phyloP scores from a whole-genome alignment of 2,113 vertebrate genomes.

The Ginglymostoma cirratum region DNA sequence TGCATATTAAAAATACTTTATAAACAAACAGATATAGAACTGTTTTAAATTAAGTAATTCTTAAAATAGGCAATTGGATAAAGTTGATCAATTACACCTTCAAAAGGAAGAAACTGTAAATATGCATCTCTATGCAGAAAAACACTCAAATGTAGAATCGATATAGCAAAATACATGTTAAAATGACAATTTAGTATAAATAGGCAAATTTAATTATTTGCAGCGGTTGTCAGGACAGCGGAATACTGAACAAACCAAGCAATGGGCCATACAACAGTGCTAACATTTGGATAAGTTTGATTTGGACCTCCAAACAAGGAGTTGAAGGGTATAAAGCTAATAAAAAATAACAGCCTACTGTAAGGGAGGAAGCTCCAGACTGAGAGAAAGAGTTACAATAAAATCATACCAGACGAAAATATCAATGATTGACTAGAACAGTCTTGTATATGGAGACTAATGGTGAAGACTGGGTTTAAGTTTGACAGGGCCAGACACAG shows the following conservation, averaged over 20 bases:
- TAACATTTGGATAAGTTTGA: not conserved
- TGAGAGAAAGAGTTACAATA: not conserved
- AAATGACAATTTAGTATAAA: not conserved
- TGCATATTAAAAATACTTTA: not conserved
- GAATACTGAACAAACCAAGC: not conserved
- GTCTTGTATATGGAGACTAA: not conserved
- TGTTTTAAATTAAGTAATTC: no score
- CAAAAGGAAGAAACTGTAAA: not conserved
- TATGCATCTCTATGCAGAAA: not conserved
- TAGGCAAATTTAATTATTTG: not conserved
- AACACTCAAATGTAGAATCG: not conserved
- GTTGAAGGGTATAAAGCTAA: not conserved
- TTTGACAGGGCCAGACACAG: not conserved
- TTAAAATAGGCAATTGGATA: not conserved
- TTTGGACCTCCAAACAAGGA: not conserved
- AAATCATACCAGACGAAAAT: not conserved
- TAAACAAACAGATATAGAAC: not conserved
- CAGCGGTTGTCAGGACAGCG: not conserved
- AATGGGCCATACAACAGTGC: not conserved
- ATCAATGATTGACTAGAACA: not conserved
- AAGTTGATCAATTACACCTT: not conserved
- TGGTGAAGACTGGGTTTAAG: not conserved
- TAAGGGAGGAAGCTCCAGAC: not conserved
- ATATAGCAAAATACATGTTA: not conserved
- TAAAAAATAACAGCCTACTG: not conserved